Evolutionary conservation across 2,113 vertebrate genomes (phyloP).

Genomic region (Notothenia coriiceps): DNA sequence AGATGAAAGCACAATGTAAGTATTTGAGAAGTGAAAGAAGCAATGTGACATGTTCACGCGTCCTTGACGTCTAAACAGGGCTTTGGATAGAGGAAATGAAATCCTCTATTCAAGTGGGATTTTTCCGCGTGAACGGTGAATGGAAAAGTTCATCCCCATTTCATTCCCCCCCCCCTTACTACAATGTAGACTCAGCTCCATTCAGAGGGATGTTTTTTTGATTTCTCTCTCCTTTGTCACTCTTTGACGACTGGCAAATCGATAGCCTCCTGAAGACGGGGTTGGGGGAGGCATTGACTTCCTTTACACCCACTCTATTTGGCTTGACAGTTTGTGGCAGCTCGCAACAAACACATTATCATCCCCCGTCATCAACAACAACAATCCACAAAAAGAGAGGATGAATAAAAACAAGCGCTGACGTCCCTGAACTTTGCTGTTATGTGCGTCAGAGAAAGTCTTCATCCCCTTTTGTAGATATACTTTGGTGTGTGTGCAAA

Average conservation of each 20-base stretch:
- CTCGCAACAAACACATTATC: conserved; percentile 21
- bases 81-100: conserved; percentile 22
- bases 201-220: conserved; percentile 37
- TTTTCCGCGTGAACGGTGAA: conserved; percentile 5
- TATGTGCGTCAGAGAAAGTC: conserved; percentile 1
- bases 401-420: neutral
- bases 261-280: conserved; percentile 46
- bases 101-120: conserved; percentile 7
- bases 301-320: conserved; percentile 45
- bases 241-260: conserved; percentile 58
- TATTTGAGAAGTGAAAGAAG: neutral
- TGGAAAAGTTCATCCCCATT: conserved; percentile 10
- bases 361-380: neutral
- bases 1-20: conserved; percentile 5
- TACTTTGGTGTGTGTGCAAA: neutral
- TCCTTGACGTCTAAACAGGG: neutral
- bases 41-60: neutral
- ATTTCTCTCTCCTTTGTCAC: conserved; percentile 47
- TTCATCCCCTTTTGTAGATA: neutral
- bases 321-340: conserved; percentile 40
- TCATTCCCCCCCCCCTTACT: no score
- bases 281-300: conserved; percentile 45
- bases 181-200: neutral
- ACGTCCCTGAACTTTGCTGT: conserved; percentile 3
- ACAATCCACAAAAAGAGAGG: neutral